These are phyloP conservation scores for Drosophila melanosoma DNA, from an alignment of 2,888 invertebrate species.

Conservation along the genomic window DNA sequence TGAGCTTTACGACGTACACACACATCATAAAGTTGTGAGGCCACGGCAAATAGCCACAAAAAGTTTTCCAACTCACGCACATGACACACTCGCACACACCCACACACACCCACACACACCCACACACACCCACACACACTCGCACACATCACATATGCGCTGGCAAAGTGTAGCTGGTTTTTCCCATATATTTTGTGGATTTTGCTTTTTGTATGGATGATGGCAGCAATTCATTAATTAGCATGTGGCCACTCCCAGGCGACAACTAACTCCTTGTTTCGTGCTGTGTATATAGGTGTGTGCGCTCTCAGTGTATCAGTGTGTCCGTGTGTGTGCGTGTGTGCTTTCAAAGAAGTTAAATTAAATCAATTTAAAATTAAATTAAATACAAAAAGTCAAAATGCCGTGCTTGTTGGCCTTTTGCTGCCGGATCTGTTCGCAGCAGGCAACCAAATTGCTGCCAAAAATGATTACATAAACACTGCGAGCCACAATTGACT, in stretches of 20 bases:
- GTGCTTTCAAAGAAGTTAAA: conserved; percentile 55
- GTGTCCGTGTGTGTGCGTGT: background rate
- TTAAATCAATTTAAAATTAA: conserved; percentile 76
- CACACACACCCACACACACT: conserved; percentile 11
- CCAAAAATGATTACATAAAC: conserved; percentile 60
- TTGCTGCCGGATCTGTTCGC: conserved; percentile 19
- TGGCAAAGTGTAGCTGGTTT: conserved; percentile 60
- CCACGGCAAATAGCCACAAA: conserved; percentile 33
- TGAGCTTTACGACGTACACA: conserved; percentile 29
- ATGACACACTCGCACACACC: conserved; percentile 9
- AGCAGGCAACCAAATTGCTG: conserved; percentile 16
- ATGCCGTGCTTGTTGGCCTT: conserved; percentile 34
- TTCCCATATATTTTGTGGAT: conserved; percentile 23
- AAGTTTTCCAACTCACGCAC: conserved; percentile 41
- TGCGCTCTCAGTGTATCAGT: background rate
- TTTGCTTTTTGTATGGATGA: conserved; percentile 18
- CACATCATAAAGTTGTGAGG: conserved; percentile 13
- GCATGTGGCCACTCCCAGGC: conserved; percentile 74
- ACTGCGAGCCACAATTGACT: conserved; percentile 61
- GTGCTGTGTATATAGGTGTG: conserved; percentile 18
- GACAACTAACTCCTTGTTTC: conserved; percentile 29
- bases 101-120: conserved; percentile 12
- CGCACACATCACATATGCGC: conserved; percentile 19
- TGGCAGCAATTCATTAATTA: conserved; percentile 75
- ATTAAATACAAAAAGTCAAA: conserved; percentile 59